These are phyloP conservation scores for Corvus moneduloides DNA, from an alignment of 2,113 vertebrate genomes.

Conservation along the genomic window DNA sequence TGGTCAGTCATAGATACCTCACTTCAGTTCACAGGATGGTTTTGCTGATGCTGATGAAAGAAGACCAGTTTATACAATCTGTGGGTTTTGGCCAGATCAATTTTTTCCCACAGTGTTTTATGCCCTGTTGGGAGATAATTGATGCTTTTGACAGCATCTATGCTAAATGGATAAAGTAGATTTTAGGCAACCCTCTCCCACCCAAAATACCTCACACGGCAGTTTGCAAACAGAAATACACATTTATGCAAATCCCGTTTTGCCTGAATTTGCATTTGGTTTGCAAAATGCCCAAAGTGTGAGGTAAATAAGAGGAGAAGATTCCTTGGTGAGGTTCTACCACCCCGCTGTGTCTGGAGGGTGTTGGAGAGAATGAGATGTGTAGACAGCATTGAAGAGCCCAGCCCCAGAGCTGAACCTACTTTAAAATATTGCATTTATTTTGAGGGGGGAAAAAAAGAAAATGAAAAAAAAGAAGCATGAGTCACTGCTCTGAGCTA, in stretches of 20 bases:
- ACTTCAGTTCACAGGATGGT: not conserved
- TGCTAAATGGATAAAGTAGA: not conserved
- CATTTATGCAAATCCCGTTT: not conserved
- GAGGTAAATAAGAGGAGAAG: not conserved
- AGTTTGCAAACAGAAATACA: not conserved
- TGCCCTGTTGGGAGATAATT: not conserved
- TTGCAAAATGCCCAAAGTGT: not conserved
- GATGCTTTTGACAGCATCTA: not conserved
- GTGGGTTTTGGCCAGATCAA: not conserved
- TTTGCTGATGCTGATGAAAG: not conserved
- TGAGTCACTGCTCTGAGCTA: slow-evolving; percentile 25
- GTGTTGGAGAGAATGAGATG: not conserved
- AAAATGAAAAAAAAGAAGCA: not conserved
- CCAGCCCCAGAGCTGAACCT: not conserved
- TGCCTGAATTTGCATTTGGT: not conserved
- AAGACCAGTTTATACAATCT: not conserved
- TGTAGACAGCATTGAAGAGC: not conserved
- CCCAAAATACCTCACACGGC: not conserved
- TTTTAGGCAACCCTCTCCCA: not conserved
- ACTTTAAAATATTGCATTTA: not conserved
- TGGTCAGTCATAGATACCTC: not conserved
- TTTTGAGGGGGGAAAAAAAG: not conserved
- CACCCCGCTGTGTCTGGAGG: not conserved
- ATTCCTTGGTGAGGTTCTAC: not conserved
- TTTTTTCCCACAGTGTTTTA: not conserved